Evolutionary conservation across 2,113 vertebrate species (phyloP).

Genomic region (Columba janthina): DNA sequence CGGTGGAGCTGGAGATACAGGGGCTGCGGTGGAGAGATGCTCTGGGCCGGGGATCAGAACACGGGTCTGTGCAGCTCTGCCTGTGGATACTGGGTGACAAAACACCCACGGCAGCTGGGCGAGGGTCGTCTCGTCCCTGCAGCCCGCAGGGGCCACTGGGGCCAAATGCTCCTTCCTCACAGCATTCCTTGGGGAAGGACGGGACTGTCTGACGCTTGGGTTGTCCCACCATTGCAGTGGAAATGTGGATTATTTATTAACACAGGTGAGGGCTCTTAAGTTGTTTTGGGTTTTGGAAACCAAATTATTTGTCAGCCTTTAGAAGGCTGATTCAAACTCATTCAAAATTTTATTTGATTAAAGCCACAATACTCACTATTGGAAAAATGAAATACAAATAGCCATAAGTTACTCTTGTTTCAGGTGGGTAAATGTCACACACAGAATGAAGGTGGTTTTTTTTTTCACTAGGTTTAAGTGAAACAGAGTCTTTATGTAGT

Average conservation of each 20-base stretch:
- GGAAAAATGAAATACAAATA: conserved; percentile 16
- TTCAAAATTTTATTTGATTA: conserved; percentile 18
- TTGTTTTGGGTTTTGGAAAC: neutral
- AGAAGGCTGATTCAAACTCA: conserved; percentile 1
- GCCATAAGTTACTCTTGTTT: neutral
- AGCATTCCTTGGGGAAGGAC: neutral
- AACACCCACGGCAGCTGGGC: neutral
- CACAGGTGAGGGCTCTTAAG: neutral
- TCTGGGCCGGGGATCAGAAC: too few species aligned
- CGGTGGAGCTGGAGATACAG: neutral
- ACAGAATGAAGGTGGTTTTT: neutral
- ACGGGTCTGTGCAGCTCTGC: neutral
- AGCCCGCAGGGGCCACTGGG: neutral
- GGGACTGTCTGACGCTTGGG: neutral
- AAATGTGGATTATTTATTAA: neutral
- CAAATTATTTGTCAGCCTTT: neutral
- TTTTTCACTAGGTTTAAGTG: conserved; percentile 32
- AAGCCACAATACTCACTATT: neutral
- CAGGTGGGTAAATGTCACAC: neutral
- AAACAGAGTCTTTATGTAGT: conserved; percentile 63
- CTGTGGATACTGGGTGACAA: too few species aligned
- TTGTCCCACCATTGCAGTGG: neutral
- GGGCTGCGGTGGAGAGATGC: neutral
- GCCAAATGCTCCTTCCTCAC: neutral
- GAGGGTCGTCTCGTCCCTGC: neutral